Percentiles rank a stretch among this genome's conserved stretches.
phyloP scores from a whole-genome alignment of 2,888 invertebrate genomes.

The Aspidiotus rigidus region DNA sequence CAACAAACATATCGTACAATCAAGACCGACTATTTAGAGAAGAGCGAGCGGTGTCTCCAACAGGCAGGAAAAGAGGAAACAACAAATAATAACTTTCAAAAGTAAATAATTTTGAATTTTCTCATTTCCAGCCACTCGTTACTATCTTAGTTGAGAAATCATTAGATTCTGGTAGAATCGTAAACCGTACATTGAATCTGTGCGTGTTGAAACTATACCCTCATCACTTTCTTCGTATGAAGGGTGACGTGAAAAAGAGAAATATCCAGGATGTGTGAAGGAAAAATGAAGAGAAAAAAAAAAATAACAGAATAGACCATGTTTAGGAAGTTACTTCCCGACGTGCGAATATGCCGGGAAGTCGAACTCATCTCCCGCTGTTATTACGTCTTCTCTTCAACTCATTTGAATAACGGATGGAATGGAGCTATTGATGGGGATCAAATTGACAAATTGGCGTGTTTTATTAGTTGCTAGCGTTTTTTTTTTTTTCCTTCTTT shows the following conservation, averaged over 20 bases:
- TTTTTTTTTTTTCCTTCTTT: too few species aligned
- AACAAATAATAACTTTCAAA: constrained; percentile 14
- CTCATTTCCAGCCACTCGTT: neutral
- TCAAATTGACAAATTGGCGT: constrained; percentile 31
- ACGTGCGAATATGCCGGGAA: too few species aligned
- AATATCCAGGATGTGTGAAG: too few species aligned
- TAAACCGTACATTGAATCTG: too few species aligned
- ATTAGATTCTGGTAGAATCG: neutral
- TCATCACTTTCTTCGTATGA: too few species aligned
- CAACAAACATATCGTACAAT: constrained; percentile 63
- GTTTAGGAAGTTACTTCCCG: neutral
- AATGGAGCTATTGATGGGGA: constrained; percentile 19
- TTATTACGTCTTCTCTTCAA: constrained; percentile 11
- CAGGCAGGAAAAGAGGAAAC: constrained; percentile 12
- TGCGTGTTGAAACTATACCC: too few species aligned
- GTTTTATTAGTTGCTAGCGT: constrained; percentile 26
- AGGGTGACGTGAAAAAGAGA: too few species aligned
- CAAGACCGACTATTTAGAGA: constrained; percentile 45
- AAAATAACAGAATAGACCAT: neutral
- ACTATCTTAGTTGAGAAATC: neutral
- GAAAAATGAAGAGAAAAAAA: neutral
- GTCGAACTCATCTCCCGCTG: constrained; percentile 18
- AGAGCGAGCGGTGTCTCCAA: neutral
- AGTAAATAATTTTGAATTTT: constrained; percentile 18
- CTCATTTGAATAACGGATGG: constrained; percentile 29